A percentile compares a stretch with the other conserved stretches of the same genome.
phyloP scores from a whole-genome alignment of 2,113 vertebrate species.

The Prochilodus magdalenae region DNA sequence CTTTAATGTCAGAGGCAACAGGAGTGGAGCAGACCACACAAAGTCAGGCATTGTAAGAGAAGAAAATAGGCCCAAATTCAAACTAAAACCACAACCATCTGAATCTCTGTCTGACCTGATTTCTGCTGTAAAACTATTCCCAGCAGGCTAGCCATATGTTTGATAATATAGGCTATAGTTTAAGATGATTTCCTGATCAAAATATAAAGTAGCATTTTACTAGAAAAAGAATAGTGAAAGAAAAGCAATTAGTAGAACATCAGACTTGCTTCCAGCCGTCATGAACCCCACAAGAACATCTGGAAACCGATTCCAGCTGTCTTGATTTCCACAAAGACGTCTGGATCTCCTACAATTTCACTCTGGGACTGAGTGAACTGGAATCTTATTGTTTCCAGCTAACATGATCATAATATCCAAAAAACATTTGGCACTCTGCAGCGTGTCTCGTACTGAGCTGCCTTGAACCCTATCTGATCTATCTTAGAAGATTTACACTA shows the following conservation, averaged over 20 bases:
- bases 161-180: neutral
- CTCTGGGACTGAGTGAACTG: neutral
- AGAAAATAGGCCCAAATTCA: neutral
- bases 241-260: neutral
- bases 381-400: slow-evolving; percentile 4
- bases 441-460: too few species aligned
- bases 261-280: neutral
- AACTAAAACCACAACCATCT: slow-evolving; percentile 4
- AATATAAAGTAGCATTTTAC: neutral
- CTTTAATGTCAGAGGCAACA: neutral
- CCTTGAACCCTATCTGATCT: too few species aligned
- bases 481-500: too few species aligned
- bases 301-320: neutral
- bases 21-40: slow-evolving; percentile 35
- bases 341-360: slow-evolving; percentile 2
- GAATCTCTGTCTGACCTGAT: slow-evolving; percentile 36
- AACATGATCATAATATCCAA: slow-evolving; percentile 1
- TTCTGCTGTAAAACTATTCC: slow-evolving; percentile 28
- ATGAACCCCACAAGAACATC: neutral
- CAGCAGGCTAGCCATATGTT: neutral
- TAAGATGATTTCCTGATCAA: neutral
- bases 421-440: neutral
- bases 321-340: neutral
- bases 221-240: neutral
- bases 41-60: neutral